A percentile compares a stretch with the other conserved stretches of the same genome.
phyloP scores from a whole-genome alignment of 2,113 vertebrate genomes.

The Rattus rattus region DNA sequence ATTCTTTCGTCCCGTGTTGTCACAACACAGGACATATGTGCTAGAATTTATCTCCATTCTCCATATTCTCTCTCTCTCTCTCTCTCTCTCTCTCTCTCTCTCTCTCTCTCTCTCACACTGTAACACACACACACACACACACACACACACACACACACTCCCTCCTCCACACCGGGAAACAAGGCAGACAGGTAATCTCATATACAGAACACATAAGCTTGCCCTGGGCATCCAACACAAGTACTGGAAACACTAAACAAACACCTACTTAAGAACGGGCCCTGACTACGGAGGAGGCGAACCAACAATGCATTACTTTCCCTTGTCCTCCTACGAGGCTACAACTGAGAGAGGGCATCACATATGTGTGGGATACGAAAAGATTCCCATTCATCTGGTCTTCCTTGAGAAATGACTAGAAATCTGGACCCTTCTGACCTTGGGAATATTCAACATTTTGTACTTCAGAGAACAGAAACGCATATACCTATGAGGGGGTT shows the following conservation, averaged over 20 bases:
- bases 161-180: background rate
- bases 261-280: background rate
- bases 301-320: background rate
- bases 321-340: background rate
- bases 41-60: background rate
- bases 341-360: background rate
- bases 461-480: background rate
- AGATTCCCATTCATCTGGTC: background rate
- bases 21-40: background rate
- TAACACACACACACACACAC: background rate
- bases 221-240: background rate
- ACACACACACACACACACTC: background rate
- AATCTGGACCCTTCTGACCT: background rate
- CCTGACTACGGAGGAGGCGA: background rate
- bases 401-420: conserved; percentile 21
- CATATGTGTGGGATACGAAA: background rate
- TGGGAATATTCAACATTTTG: background rate
- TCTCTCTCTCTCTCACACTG: background rate
- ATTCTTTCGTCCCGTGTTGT: background rate
- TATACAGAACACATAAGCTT: background rate
- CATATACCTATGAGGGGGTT: background rate
- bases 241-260: background rate
- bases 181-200: background rate
- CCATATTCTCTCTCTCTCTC: too few species aligned
- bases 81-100: too few species aligned